Evolutionary conservation across 2,113 vertebrate genomes (phyloP), one percentile per base, ranked within the genome.

Genomic region (human): DNA sequence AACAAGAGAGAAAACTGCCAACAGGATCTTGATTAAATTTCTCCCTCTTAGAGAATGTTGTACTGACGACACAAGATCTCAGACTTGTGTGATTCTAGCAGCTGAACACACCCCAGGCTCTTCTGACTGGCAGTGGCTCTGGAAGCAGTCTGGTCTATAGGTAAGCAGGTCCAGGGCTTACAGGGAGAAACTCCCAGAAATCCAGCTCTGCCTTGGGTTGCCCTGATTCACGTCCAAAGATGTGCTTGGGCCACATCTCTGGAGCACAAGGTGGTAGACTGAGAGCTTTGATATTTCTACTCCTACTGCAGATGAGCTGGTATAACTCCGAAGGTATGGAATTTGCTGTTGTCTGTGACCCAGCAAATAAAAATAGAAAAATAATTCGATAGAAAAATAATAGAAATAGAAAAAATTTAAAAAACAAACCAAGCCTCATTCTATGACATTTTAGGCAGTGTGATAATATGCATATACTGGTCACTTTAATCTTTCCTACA

Each of bases 111-210:
- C 52, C 4, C 57, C 14, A 61, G 30, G 7, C 38, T 13, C 23
- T 64, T 68, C 25, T 14, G 3, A 80, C 84, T 43, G 0, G 1
- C 18, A 32, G 6, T 0, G 57, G 0, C 35, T 22, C 25, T 16
- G 3, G 3, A 85, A 90, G 25, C 61, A 64, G 83, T 14, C 14
- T 43, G 30, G 1, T 6, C 76, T 59, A 17, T 55, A 90, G 80
- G 85, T 83, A 76, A 78, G 30, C 0, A 5, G 45, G 23, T 32
- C 2, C 8, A 0, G 8, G 2, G 6, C 18, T 17, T 76, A 27
- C 12, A 22, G 32, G n/a, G 1, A 45, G 23, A 30, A 11, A 25
- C 22, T 32, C 38, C 68, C 16, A 59, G 80, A 38, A 48, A 27
- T 43, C 45, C 2, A 0, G 3, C 64, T 95, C 8, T 88, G 18